Evolutionary conservation across 2,797 vertebrate species (phyloP), one percentile per base, ranked within the genome.

Genomic region (Morelia viridis): DNA sequence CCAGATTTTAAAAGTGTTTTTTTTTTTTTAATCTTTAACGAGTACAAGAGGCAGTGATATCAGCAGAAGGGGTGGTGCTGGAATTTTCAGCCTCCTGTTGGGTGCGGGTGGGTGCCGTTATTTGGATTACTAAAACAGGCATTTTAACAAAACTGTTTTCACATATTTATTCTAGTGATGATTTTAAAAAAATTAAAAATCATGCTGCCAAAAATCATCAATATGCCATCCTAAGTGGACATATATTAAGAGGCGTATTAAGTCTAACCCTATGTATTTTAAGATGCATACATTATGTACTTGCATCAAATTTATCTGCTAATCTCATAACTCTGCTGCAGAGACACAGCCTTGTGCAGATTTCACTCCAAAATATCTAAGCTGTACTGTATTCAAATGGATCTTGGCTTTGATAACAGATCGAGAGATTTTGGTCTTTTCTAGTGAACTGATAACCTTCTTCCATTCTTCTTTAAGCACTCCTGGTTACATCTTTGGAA

Each of bases 401-500:
- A 13, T 90, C 19, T 92, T 57, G 90, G 10, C 91, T 56, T 93
- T 68, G 31, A 31, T 5, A 90, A 68, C 58, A 89, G 71, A 62
- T 85, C 53, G 22, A 90, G 90, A 90, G 62, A 56, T 22, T 46
- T 68, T 93, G 89, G 3, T 46, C 9, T 61, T 92, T 60, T 88
- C 0, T 0, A 0, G 0, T 58, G 85, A 94, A 28, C 22, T 71
- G 85, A 88, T 0, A 0, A 80, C 2, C 24, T 1, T 0, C 17
- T 94, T 58, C 28, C 17, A 68, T 26, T 12, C 10, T 95, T 60
- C 92, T 95, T 92, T 94, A 91, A 99, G 99, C 97, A 99, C 98
- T n/a, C 99, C 99, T 0, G 99, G 99, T 58, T 99, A 98, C 97
- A 96, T 99, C 94, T 99, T 99, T 93, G 99, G 99, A 92, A 99